Evolutionary conservation across 2,113 vertebrate genomes (phyloP), one percentile per base, ranked within the genome.

Genomic region (Urocitellus parryii): DNA sequence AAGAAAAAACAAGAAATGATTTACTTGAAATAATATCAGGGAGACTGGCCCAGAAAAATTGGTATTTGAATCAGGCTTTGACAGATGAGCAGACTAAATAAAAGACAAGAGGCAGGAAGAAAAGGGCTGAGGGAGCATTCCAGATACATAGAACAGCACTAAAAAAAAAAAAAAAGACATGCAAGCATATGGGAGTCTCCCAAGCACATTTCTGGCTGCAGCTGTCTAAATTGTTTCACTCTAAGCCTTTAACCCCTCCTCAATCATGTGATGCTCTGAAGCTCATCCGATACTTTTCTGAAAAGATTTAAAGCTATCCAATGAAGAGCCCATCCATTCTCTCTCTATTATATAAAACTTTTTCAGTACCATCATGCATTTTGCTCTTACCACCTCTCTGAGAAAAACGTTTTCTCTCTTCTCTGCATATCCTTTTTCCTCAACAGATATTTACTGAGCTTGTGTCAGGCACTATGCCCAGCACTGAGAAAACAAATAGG

Each of bases 21-120:
- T 73, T 83, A 68, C n/a, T 83, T 88, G 81, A 61, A 96, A 90
- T 56, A 74, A n/a, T 70, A 74, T 65, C n/a, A 39, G 29, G 68
- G 65, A 53, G 29, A 85, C 32, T 51, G n/a, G 74, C 53, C 83
- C 56, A 58, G 70, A 80, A 90, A 90, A 76, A 18, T 76, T 65
- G 65, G 63, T 65, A 24, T 79, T 81, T 70, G 70, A 79, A 56
- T 87, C 61, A 67, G 77, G 42, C 82, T 88, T 73, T 87, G 51
- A 88, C 88, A 87, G 32, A 81, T 76, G 61, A 95, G 51, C 34
- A 58, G 29, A n/a, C 73, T 67, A 39, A 84, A 27, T 53, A 83
- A 85, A 91, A 79, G 20, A 76, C 8, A 20, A 67, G 61, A 83
- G 39, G 76, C 63, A 48, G 68, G 73, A 51, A 51, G 63, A 81